phyloP scores from a whole-genome alignment of 2,888 invertebrate species.

The Zhengitettix transpicula region DNA sequence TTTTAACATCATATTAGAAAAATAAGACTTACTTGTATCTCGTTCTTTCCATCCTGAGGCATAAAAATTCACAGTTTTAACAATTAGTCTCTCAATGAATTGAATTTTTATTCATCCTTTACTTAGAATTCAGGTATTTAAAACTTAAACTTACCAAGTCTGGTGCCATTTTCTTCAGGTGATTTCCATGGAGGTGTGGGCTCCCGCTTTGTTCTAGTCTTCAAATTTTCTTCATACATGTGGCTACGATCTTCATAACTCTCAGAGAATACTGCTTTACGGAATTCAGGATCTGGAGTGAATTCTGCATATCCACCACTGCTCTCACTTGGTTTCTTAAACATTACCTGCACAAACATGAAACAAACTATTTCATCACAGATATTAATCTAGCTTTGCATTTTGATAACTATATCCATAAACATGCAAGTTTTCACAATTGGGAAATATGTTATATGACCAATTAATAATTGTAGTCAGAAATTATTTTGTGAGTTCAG shows the following conservation, averaged over 20 bases:
- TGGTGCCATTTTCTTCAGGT: constrained; percentile 17
- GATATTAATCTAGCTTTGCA: too few species aligned
- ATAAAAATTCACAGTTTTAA: not conserved
- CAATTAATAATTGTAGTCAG: too few species aligned
- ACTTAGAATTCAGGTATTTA: too few species aligned
- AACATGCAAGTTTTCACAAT: too few species aligned
- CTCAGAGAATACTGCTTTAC: constrained; percentile 41
- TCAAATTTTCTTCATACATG: constrained; percentile 1
- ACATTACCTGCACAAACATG: constrained; percentile 32
- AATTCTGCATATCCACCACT: constrained; percentile 35
- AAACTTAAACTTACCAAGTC: constrained; percentile 19
- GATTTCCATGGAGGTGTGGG: constrained; percentile 2
- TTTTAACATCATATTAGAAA: too few species aligned
- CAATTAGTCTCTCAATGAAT: not conserved
- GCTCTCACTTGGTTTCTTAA: constrained; percentile 33
- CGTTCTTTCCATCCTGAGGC: constrained; percentile 54
- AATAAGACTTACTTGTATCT: constrained; percentile 49
- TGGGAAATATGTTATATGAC: too few species aligned
- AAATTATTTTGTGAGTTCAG: too few species aligned
- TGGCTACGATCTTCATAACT: constrained; percentile 14
- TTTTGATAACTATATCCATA: too few species aligned
- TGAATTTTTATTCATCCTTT: not conserved
- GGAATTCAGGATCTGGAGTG: constrained; percentile 45
- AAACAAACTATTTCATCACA: too few species aligned
- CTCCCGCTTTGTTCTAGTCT: constrained; percentile 1